These are phyloP conservation scores for Hippocampus comes DNA, from an alignment of 2,113 vertebrate genomes.

Conservation along the genomic window DNA sequence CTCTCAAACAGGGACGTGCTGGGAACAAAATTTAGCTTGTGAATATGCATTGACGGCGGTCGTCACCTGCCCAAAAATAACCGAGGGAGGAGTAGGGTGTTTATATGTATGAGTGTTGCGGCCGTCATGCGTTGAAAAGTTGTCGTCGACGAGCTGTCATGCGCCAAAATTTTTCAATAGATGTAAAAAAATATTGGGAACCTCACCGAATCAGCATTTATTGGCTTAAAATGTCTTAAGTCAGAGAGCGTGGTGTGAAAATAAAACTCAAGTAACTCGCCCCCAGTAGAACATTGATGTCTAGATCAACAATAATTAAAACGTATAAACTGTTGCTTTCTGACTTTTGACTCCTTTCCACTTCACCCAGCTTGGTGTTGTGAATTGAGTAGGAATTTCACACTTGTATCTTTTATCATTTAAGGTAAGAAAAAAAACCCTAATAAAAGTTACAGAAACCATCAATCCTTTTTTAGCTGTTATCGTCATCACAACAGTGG, in stretches of 20 bases:
- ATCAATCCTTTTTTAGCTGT: background rate
- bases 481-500: background rate
- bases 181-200: slow-evolving; percentile 33
- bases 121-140: too few relatives aligned
- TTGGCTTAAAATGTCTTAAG: slow-evolving; percentile 25
- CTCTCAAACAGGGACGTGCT: background rate
- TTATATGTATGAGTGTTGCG: too few relatives aligned
- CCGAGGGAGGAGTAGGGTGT: too few relatives aligned
- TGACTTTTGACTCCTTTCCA: slow-evolving; percentile 14
- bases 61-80: too few relatives aligned
- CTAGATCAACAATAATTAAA: slow-evolving; percentile 53
- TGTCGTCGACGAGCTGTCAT: too few relatives aligned
- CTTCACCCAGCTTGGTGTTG: background rate
- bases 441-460: background rate
- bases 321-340: slow-evolving; percentile 35
- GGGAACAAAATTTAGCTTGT: too few relatives aligned
- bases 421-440: background rate
- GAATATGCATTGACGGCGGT: too few relatives aligned
- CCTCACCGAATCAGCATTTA: slow-evolving; percentile 23
- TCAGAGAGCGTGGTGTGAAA: slow-evolving; percentile 26
- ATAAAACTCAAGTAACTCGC: slow-evolving; percentile 44
- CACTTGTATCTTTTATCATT: background rate
- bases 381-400: slow-evolving; percentile 7
- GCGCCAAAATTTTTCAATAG: background rate
- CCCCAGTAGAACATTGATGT: slow-evolving; percentile 41